Evolutionary conservation across 2,888 invertebrate genomes (phyloP).

Genomic region (Metalampra italica): DNA sequence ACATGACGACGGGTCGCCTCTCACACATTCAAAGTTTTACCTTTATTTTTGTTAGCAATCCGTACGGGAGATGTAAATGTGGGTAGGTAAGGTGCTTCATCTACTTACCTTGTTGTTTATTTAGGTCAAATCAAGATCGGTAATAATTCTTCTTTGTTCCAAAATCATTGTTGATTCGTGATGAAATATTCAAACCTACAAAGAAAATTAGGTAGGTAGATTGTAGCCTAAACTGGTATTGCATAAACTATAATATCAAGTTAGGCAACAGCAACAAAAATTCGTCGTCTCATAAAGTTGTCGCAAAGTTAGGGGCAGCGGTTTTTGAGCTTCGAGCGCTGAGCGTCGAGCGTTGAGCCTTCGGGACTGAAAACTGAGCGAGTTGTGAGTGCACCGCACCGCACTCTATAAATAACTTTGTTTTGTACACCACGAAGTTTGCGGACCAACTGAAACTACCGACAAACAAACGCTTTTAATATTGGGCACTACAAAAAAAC

Average conservation of each 20-base stretch:
- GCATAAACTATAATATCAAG: neutral
- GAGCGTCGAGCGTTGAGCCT: constrained; percentile 14
- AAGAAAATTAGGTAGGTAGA: too few relatives aligned
- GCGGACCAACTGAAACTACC: constrained; percentile 29
- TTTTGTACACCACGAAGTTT: constrained; percentile 53
- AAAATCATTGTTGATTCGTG: neutral
- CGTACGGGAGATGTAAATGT: constrained; percentile 6
- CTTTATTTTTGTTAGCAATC: constrained; percentile 19
- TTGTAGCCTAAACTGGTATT: too few relatives aligned
- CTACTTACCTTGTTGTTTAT: constrained; percentile 3
- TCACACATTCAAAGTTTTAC: constrained; percentile 26
- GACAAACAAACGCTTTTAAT: constrained; percentile 12
- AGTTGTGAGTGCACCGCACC: constrained; percentile 46
- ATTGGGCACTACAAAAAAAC: neutral
- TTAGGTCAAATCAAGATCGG: constrained; percentile 3
- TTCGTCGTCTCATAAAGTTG: constrained; percentile 52
- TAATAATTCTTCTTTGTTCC: neutral
- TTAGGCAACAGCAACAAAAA: constrained; percentile 17
- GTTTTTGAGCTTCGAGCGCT: constrained; percentile 48
- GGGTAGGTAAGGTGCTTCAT: constrained; percentile 3
- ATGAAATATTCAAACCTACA: too few relatives aligned
- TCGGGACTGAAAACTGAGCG: constrained; percentile 20
- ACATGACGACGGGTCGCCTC: constrained; percentile 53
- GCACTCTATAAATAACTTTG: constrained; percentile 61
- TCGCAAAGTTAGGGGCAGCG: constrained; percentile 54